Evolutionary conservation across 2,888 invertebrate species (phyloP).

Genomic region (Petrolisthes manimaculis): DNA sequence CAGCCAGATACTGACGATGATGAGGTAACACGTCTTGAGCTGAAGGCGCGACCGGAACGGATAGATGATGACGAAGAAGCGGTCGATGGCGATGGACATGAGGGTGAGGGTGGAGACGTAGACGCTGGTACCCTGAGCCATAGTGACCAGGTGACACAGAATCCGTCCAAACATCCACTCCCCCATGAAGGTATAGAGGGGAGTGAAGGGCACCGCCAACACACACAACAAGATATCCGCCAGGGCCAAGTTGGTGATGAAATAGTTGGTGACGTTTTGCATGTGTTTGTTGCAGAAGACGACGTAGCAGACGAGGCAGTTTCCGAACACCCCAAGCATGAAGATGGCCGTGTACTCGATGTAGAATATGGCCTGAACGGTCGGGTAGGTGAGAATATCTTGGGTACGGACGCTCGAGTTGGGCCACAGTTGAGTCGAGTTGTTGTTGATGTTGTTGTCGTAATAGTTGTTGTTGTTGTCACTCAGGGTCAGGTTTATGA

Average conservation of each 20-base stretch:
- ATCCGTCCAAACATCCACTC: constrained; percentile 93
- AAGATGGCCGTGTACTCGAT: constrained; percentile 85
- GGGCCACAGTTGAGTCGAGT: neutral
- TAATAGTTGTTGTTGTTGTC: neutral
- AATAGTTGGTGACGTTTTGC: constrained; percentile 98
- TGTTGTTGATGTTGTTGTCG: too few relatives aligned
- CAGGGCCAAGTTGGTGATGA: constrained; percentile 95
- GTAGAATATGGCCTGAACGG: constrained; percentile 82
- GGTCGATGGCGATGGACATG: constrained; percentile 96
- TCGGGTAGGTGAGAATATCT: constrained; percentile 76
- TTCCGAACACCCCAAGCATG: constrained; percentile 88
- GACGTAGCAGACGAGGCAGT: constrained; percentile 92
- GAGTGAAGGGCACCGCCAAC: constrained; percentile 96
- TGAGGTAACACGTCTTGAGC: constrained; percentile 83
- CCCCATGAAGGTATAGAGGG: constrained; percentile 89
- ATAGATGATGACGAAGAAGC: constrained; percentile 96
- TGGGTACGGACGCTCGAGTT: constrained; percentile 6
- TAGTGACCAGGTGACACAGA: constrained; percentile 92
- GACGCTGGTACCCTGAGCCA: constrained; percentile 94
- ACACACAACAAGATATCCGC: constrained; percentile 94
- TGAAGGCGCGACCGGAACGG: constrained; percentile 95
- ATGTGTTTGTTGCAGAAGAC: constrained; percentile 92
- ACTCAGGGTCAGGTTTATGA: neutral
- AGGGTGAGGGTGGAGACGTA: constrained; percentile 97
- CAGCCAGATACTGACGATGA: constrained; percentile 92